Conservation (phyloP, 2,113 vertebrate species). For the Ammodytes dubius region DNA sequence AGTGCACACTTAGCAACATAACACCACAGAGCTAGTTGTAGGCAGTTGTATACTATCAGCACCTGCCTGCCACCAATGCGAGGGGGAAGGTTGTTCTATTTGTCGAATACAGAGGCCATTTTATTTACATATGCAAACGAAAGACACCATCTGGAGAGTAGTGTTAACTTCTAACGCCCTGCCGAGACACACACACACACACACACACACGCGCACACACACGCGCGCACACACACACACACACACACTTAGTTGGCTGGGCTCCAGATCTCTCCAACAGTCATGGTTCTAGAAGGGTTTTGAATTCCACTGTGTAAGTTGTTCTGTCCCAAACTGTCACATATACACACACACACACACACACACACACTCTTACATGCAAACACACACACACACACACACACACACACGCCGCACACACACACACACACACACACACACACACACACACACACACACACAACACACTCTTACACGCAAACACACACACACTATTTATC, state of each 20-base stretch:
- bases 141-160: slow-evolving; percentile 72
- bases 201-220: too few species aligned
- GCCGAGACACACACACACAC: background rate
- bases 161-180: slow-evolving; percentile 57
- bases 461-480: too few species aligned
- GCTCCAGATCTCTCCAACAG: slow-evolving; percentile 60
- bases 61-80: slow-evolving; percentile 32
- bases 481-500: too few species aligned
- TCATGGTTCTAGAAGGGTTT: slow-evolving; percentile 12
- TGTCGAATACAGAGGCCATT: slow-evolving; percentile 36
- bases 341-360: too few species aligned
- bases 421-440: too few species aligned
- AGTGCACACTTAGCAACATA: background rate
- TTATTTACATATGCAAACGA: slow-evolving; percentile 77
- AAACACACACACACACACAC: too few species aligned
- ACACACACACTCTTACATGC: too few species aligned
- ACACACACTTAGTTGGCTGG: slow-evolving; percentile 29
- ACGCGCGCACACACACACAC: too few species aligned
- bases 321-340: too few species aligned
- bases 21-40: background rate
- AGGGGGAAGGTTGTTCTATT: slow-evolving; percentile 2
- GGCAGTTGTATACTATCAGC: slow-evolving; percentile 2
- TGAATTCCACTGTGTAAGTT: slow-evolving; percentile 9
- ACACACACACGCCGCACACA: too few species aligned
- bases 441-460: too few species aligned